Evolutionary conservation across 2,888 invertebrate genomes (phyloP), one percentile per base, ranked within the genome.

Genomic region (Teleogryllus oceanicus): DNA sequence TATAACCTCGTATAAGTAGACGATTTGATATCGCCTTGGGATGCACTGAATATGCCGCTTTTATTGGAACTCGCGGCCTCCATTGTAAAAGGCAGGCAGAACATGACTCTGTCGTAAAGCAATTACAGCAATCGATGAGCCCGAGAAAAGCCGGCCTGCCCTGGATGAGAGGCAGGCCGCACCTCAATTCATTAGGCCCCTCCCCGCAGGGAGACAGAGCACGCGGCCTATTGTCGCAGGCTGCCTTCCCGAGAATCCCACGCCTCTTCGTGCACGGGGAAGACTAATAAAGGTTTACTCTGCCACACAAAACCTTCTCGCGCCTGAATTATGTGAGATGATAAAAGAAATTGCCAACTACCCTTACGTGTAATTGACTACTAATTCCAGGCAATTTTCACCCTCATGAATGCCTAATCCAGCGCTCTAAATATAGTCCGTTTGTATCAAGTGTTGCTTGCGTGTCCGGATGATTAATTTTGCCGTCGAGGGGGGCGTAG

Each of bases 331-430:
- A 62, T 62, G 62, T 62, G 62, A 62, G 62, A 62, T 62, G 62
- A 62, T 62, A 62, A 62, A 62, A 62, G 62, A 62, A 62, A n/a
- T 62, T 62, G 13, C 62, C 62, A n/a, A 18, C 62, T n/a, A 18
- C 62, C 62, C n/a, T 62, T 62, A 62, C 62, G 62, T 62, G 62
- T n/a, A 62, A 62, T 62, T 62, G 62, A 62, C 62, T 62, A 62
- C 62, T 62, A 62, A 62, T 62, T 62, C 62, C 62, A 62, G n/a
- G n/a, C 62, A 62, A 62, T 62, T 62, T 62, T 62, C 62, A 62
- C 62, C 62, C 62, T 62, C 62, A 62, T 62, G 62, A 62, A 62
- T 62, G 16, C 62, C 16, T 62, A 62, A 62, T 62, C n/a, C 62
- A 62, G 62, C n/a, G 62, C 62, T 62, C 62, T 62, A 62, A 62